Evolutionary conservation across 2,113 vertebrate genomes (phyloP), one percentile per base, ranked within the genome.

Genomic region (Syrmaticus mikado): DNA sequence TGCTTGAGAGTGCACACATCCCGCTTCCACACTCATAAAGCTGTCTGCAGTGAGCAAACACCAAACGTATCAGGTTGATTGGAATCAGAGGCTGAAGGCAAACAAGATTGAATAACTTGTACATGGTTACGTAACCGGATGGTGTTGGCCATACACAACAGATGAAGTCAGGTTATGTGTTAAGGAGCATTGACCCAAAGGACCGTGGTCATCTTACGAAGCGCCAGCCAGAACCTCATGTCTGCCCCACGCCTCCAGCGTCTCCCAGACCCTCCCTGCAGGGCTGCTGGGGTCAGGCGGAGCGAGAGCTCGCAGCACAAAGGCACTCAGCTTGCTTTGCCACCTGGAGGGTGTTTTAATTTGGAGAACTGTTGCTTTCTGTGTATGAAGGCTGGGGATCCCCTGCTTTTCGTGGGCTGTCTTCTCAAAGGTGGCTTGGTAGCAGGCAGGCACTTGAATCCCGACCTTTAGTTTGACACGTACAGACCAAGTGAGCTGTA

Each of bases 201-300:
- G 94, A 91, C 94, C 46, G 4, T 68, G 11, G 66, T 95, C 95
- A 95, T 90, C 53, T 38, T 82, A n/a, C 53, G 76, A 88, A 92
- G 85, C 80, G 27, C 38, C 60, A 78, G 75, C 85, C 93, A 96
- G 82, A 80, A 90, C 74, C 45, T 87, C 68, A 13, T 41, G 90
- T 94, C 95, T 96, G 92, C 76, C 82, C 79, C 78, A 87, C 17
- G 68, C 93, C 90, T 88, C 76, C 94, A 84, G 65, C 0, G 1
- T 94, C 90, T 94, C 88, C 43, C 76, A 93, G 91, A 78, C 85
- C 93, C 90, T 96, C 95, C 93, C 95, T 90, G 72, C 85, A 74
- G 92, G 82, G 88, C 90, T 93, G 73, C 57, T 90, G 85, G 85
- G 89, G 53, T 92, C 95, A 94, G 94, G 77, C 0, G 0, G 87